Base-by-base conservation (phyloP, 2,113 vertebrate genomes). In the Sarotherodon lohbergeri region DNA sequence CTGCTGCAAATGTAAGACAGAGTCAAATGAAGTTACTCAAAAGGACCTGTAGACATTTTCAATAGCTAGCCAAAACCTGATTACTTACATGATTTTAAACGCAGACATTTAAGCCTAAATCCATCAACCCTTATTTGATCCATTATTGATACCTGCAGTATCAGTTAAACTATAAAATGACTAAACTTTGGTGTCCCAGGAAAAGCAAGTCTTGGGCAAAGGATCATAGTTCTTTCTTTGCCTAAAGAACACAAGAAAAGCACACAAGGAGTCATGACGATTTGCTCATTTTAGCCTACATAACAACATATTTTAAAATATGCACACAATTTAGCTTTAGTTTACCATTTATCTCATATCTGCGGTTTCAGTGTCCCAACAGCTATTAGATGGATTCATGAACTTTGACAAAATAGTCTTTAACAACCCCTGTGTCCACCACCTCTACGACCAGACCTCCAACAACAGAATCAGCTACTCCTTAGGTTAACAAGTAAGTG, bases 11-110 rank as follows among this genome's bases (percentile, higher is more conserved):
- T 39, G 29, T 71, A 29, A 78, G 73, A n/a, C 73, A 32, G 66
- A 89, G 68, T 78, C 61, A 83, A 78, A 43, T 13, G 27, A 5
- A n/a, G 50, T 73, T 61, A 24, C 80, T 84, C 11, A 13, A 86
- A 36, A 71, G 5, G 54, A 27, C 34, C 10, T 48, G n/a, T 82
- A 84, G 68, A 46, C 19, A 32, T 80, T 71, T 84, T 85, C 2
- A 80, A 2, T 32, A n/a, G 32, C 29, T 2, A 29, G 32, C 43
- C 48, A 46, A 82, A 84, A 81, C 43, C 9, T 32, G 22, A 54
- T 27, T n/a, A 3, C 0, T 50, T 73, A 6, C 57, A 52, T 9
- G 0, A 82, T 2, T 48, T 61, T 61, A 34, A 83, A 66, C 7
- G 0, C 71, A 19, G 43, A 29, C 3, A 19, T 78, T 78, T 78